Evolutionary conservation across 1,140 invertebrate genomes (phyloP).

Genomic region (Papilio machaon): DNA sequence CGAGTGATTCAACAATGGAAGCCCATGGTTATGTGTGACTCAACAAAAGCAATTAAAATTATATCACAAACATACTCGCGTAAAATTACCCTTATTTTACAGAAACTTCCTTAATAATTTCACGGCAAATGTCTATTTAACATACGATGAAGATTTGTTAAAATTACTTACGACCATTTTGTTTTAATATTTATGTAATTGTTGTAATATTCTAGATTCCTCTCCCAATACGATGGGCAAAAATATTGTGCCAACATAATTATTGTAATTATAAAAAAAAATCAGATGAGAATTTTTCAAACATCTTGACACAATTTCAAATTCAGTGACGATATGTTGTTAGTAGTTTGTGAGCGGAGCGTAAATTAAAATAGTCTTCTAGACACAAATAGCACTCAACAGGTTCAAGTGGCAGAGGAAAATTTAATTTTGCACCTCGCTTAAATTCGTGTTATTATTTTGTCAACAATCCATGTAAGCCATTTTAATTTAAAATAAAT

Average conservation of each 20-base stretch:
- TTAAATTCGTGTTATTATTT: slow-evolving; percentile 22
- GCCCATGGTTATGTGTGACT: too few relatives aligned
- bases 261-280: slow-evolving; percentile 3
- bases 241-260: background rate
- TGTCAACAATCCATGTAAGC: background rate
- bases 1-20: too few relatives aligned
- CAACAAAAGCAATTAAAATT: background rate
- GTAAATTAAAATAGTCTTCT: slow-evolving; percentile 15
- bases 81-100: background rate
- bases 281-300: background rate
- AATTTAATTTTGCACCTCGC: slow-evolving; percentile 21
- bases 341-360: background rate
- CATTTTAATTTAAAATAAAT: background rate
- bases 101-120: background rate
- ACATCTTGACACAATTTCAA: slow-evolving; percentile 2
- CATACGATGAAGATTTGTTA: too few relatives aligned
- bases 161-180: too few relatives aligned
- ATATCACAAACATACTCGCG: background rate
- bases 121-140: background rate
- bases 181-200: too few relatives aligned
- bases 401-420: slow-evolving; percentile 16
- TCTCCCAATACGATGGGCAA: too few relatives aligned
- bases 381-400: slow-evolving; percentile 11
- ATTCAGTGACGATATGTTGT: background rate
- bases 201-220: too few relatives aligned